A percentile compares a stretch with the other conserved stretches of the same genome.
phyloP scores from a whole-genome alignment of 2,797 vertebrate genomes.

The Eremophila alpestris region DNA sequence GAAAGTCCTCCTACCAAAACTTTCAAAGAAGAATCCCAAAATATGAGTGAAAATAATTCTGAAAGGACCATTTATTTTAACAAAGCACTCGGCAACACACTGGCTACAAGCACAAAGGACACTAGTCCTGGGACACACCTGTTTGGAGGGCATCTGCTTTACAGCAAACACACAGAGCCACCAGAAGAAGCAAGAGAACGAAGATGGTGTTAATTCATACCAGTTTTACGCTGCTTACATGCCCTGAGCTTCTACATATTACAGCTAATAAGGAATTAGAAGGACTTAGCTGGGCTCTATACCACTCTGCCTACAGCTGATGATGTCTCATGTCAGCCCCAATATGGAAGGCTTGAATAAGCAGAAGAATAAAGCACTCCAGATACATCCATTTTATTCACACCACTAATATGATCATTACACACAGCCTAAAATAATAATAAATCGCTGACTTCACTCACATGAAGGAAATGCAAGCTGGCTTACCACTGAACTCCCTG shows the following conservation, averaged over 20 bases:
- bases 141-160: neutral
- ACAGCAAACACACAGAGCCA: slow-evolving; percentile 24
- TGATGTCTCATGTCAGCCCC: slow-evolving; percentile 19
- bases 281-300: slow-evolving; percentile 25
- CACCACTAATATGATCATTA: slow-evolving; percentile 38
- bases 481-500: slow-evolving; percentile 27
- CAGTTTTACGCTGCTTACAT: slow-evolving; percentile 33
- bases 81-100: neutral
- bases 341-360: slow-evolving; percentile 48
- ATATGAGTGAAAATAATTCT: neutral
- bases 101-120: slow-evolving; percentile 38
- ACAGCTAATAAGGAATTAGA: slow-evolving; percentile 58
- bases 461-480: slow-evolving; percentile 28
- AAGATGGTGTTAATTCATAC: slow-evolving; percentile 56
- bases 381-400: slow-evolving; percentile 49
- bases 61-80: neutral
- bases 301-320: slow-evolving; percentile 4
- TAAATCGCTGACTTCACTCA: slow-evolving; percentile 52
- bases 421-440: slow-evolving; percentile 47
- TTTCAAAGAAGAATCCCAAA: neutral
- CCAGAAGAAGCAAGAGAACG: slow-evolving; percentile 43
- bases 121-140: slow-evolving; percentile 22
- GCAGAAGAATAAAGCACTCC: slow-evolving; percentile 23
- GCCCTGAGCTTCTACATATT: slow-evolving; percentile 38
- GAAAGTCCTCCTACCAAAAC: neutral